phyloP scores from a whole-genome alignment of 2,888 invertebrate species.

The Mythimna pallens region DNA sequence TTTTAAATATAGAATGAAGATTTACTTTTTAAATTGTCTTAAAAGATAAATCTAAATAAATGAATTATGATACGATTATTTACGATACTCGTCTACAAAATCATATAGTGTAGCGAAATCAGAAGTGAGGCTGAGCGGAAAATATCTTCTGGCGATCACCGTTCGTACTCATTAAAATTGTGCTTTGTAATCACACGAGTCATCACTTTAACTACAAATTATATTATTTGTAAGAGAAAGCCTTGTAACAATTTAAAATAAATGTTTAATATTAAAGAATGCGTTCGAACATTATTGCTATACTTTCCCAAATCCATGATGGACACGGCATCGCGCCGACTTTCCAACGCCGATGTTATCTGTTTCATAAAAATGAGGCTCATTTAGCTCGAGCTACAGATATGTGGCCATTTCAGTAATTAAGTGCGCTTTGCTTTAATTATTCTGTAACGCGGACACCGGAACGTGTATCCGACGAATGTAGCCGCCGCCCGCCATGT shows the following conservation, averaged over 20 bases:
- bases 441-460: conserved; percentile 77
- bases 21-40: conserved; percentile 2
- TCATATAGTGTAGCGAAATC: conserved; percentile 20
- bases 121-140: conserved; percentile 14
- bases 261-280: conserved; percentile 70
- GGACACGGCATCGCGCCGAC: conserved; percentile 70
- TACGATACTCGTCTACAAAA: conserved; percentile 8
- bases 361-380: conserved; percentile 76
- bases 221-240: conserved; percentile 73
- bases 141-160: conserved; percentile 8
- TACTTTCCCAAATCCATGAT: conserved; percentile 81
- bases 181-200: conserved; percentile 62
- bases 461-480: conserved; percentile 76
- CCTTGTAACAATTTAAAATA: conserved; percentile 68
- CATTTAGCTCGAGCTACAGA: conserved; percentile 75
- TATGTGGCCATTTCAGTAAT: conserved; percentile 81
- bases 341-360: conserved; percentile 74
- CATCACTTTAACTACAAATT: conserved; percentile 54
- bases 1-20: neutral
- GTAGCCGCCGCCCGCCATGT: conserved; percentile 65
- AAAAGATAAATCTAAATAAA: neutral
- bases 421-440: conserved; percentile 78
- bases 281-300: conserved; percentile 74
- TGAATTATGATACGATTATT: neutral
- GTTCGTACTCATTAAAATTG: conserved; percentile 60